Percentiles rank a stretch among this genome's conserved stretches.
These are phyloP conservation scores for Clivina fossor DNA, from an alignment of 2,888 invertebrate species.

Conservation along the genomic window DNA sequence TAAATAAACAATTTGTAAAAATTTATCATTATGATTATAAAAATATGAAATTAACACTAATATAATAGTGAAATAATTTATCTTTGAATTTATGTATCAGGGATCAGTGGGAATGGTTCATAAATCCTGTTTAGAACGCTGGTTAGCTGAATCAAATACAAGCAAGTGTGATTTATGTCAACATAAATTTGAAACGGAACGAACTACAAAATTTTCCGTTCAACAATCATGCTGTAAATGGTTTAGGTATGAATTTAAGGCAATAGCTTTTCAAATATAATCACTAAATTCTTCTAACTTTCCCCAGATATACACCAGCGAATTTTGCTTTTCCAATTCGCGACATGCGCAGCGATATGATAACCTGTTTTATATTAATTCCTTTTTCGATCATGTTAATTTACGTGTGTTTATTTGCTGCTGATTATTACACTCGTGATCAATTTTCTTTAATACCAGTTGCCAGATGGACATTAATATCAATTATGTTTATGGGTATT, in stretches of 20 bases:
- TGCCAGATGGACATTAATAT: constrained; percentile 55
- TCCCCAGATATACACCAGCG: constrained; percentile 41
- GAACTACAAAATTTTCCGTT: constrained; percentile 63
- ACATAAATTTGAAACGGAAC: constrained; percentile 64
- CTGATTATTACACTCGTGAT: constrained; percentile 56
- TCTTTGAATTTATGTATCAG: constrained; percentile 49
- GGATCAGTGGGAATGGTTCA: constrained; percentile 75
- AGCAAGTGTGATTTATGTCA: constrained; percentile 74
- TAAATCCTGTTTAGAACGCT: constrained; percentile 71
- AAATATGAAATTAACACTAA: no score
- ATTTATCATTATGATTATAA: no score
- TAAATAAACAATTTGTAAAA: no score
- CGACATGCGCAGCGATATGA: constrained; percentile 55
- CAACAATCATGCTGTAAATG: constrained; percentile 62
- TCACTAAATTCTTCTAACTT: neutral
- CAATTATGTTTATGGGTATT: constrained; percentile 54
- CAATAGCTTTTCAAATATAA: neutral
- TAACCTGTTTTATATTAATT: constrained; percentile 60
- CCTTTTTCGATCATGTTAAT: constrained; percentile 59
- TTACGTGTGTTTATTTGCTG: constrained; percentile 56
- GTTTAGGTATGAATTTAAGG: constrained; percentile 50
- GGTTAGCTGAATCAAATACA: constrained; percentile 73
- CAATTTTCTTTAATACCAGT: constrained; percentile 54
- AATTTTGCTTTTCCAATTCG: constrained; percentile 47
- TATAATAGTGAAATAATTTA: neutral